Conservation (phyloP, 2,797 vertebrate species). For the Poecilia gillii region DNA sequence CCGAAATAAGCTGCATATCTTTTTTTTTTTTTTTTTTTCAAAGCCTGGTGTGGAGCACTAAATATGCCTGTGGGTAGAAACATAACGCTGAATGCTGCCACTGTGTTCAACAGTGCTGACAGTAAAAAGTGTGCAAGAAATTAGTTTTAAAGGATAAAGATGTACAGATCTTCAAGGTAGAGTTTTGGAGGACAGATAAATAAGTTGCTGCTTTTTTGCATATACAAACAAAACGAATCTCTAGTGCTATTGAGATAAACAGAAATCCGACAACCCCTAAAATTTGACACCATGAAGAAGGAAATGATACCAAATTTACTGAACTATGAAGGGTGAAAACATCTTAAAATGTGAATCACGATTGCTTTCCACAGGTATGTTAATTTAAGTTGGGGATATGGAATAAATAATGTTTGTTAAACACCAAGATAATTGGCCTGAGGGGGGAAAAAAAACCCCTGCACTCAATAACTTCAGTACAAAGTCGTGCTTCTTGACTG, state of each 20-base stretch:
- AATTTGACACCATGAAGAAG: too few species aligned
- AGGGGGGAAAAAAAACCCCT: slow-evolving; percentile 61
- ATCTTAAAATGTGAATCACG: slow-evolving; percentile 46
- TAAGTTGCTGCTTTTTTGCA: slow-evolving; percentile 21
- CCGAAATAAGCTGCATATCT: slow-evolving; percentile 59
- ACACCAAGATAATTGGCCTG: slow-evolving; percentile 55
- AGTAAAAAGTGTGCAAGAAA: slow-evolving; percentile 19
- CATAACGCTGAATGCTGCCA: slow-evolving; percentile 30
- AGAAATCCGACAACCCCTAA: too few species aligned
- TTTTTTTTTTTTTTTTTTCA: slow-evolving; percentile 15
- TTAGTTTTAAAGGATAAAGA: slow-evolving; percentile 17
- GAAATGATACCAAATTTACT: too few species aligned
- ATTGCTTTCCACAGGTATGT: slow-evolving; percentile 54
- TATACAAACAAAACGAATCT: neutral
- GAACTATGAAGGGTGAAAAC: too few species aligned
- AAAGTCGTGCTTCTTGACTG: slow-evolving; percentile 31
- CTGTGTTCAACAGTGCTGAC: slow-evolving; percentile 29
- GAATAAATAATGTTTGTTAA: slow-evolving; percentile 62
- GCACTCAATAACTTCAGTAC: slow-evolving; percentile 46
- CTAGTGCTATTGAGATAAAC: too few species aligned
- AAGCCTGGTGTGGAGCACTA: slow-evolving; percentile 49
- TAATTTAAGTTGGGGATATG: slow-evolving; percentile 43
- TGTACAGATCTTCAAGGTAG: slow-evolving; percentile 10
- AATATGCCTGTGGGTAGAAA: slow-evolving; percentile 37
- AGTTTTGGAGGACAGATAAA: slow-evolving; percentile 13